Conservation (phyloP, 2,888 invertebrate genomes). For the Drosophila multiciliata region DNA sequence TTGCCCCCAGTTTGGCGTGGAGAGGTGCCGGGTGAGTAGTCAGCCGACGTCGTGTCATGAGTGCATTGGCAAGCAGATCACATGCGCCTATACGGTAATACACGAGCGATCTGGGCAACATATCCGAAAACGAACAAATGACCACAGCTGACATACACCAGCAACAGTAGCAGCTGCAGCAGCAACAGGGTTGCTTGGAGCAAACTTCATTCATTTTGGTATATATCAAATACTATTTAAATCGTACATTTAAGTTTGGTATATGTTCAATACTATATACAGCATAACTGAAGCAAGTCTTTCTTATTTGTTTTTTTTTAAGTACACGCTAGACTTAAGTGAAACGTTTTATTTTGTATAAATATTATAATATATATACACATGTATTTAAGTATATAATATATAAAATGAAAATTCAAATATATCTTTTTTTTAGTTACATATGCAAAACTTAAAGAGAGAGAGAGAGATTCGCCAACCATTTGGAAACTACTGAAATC, state of each 20-base stretch:
- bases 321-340: conserved; percentile 46
- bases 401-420: conserved; percentile 41
- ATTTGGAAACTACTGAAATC: neutral
- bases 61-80: conserved; percentile 80
- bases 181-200: conserved; percentile 26
- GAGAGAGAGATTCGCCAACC: neutral
- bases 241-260: conserved; percentile 14
- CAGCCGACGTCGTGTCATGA: conserved; percentile 72
- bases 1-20: conserved; percentile 79
- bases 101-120: conserved; percentile 87
- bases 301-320: conserved; percentile 22
- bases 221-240: neutral
- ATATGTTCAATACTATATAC: conserved; percentile 33
- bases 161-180: conserved; percentile 55
- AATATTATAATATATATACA: neutral
- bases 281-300: conserved; percentile 32
- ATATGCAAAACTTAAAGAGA: neutral
- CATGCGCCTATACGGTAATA: conserved; percentile 89
- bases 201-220: conserved; percentile 10
- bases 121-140: conserved; percentile 86
- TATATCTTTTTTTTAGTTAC: conserved; percentile 28
- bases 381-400: conserved; percentile 14
- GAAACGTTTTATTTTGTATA: conserved; percentile 42
- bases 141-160: conserved; percentile 82
- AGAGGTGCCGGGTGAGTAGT: conserved; percentile 77